Conservation (phyloP, 2,888 invertebrate genomes). For the Acanthopleura granulata region DNA sequence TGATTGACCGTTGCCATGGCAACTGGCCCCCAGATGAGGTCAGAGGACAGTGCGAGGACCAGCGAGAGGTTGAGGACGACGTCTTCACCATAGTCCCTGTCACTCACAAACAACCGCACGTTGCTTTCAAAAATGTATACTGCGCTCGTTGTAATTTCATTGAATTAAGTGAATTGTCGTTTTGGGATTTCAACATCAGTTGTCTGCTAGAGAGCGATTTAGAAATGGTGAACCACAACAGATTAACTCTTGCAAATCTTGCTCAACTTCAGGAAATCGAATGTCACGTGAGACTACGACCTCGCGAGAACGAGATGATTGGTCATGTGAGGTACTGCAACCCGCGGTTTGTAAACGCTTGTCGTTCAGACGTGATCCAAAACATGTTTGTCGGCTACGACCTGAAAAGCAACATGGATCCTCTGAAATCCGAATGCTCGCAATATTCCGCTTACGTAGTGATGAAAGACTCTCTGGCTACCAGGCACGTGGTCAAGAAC, state of each 20-base stretch:
- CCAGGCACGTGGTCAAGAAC: neutral
- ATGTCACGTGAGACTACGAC: conserved; percentile 1
- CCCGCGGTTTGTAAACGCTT: conserved; percentile 1
- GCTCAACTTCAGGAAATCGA: neutral
- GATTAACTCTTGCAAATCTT: neutral
- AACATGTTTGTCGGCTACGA: neutral
- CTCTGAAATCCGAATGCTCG: neutral
- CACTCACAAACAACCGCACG: neutral
- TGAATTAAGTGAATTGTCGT: neutral
- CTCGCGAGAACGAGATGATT: neutral
- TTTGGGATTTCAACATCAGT: neutral
- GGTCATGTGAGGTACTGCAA: conserved; percentile 5
- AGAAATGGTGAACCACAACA: neutral
- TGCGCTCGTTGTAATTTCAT: neutral
- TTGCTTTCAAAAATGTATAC: conserved; percentile 9
- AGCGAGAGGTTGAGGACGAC: neutral
- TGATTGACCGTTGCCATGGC: conserved; percentile 1
- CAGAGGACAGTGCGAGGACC: neutral
- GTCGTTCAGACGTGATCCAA: neutral
- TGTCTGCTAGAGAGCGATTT: neutral
- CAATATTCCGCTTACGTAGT: neutral
- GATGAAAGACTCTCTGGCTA: neutral
- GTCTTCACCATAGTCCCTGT: neutral
- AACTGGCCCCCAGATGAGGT: neutral
- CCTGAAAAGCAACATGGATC: neutral